Conservation (phyloP, 2,113 vertebrate species). For the Prunella himalayana region DNA sequence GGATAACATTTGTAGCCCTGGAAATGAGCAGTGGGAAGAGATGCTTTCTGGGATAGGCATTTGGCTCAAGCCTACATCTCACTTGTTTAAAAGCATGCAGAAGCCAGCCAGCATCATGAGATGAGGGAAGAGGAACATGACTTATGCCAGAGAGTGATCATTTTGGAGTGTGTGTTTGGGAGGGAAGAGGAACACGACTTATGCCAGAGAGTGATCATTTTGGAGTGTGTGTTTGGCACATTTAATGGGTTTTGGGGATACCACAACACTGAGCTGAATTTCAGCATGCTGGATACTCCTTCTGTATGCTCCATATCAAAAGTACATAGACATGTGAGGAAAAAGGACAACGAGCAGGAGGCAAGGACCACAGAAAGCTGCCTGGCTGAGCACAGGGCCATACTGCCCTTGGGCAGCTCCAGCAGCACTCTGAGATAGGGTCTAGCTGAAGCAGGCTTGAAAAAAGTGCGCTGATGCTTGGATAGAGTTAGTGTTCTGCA, state of each 20-base stretch:
- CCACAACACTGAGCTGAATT: not conserved
- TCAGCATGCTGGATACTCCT: not conserved
- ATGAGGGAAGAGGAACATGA: not conserved
- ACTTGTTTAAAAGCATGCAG: not conserved
- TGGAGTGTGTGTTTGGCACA: not conserved
- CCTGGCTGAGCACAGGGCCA: fast-evolving
- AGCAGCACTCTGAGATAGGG: not conserved
- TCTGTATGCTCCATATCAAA: not conserved
- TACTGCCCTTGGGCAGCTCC: not conserved
- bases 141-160: not conserved
- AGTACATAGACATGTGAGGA: not conserved
- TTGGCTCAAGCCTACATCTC: not conserved
- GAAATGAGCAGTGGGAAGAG: not conserved
- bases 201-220: not conserved
- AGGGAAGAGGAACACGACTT: not conserved
- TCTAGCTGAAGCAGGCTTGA: not conserved
- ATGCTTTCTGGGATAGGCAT: not conserved
- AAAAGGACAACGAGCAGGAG: not conserved
- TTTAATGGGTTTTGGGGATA: not conserved
- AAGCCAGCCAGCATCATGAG: not conserved
- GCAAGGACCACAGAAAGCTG: not conserved
- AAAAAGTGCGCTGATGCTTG: not conserved
- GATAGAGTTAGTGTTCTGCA: not conserved
- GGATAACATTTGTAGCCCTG: not conserved
- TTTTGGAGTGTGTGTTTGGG: not conserved